A percentile compares a stretch with the other conserved stretches of the same genome.
These are phyloP conservation scores for Xestia sexstrigata DNA, from an alignment of 2,888 invertebrate genomes.

Conservation along the genomic window DNA sequence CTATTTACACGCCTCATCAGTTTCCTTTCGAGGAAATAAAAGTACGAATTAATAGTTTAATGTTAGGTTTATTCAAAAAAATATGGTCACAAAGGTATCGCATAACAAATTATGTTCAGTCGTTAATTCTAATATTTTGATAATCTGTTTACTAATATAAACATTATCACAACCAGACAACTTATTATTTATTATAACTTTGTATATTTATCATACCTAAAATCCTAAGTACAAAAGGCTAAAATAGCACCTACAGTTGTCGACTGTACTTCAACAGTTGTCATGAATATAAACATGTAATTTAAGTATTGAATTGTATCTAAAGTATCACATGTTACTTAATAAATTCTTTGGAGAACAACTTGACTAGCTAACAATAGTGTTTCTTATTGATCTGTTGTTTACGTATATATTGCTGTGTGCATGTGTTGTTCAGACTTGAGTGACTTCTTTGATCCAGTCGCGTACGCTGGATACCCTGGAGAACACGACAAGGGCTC, in stretches of 20 bases:
- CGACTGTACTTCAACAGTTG: conserved; percentile 23
- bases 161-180: conserved; percentile 52
- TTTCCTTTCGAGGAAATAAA: conserved; percentile 9
- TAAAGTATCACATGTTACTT: conserved; percentile 49
- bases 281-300: conserved; percentile 32
- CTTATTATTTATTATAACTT: conserved; percentile 38
- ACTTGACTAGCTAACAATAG: conserved; percentile 65
- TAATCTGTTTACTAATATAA: conserved; percentile 22
- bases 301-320: conserved; percentile 41
- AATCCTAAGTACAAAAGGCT: conserved; percentile 50
- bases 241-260: conserved; percentile 21
- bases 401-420: conserved; percentile 52
- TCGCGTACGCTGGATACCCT: conserved; percentile 78
- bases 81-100: conserved; percentile 38
- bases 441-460: conserved; percentile 83
- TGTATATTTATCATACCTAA: conserved; percentile 51
- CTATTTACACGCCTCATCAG: no score
- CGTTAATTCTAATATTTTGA: conserved; percentile 30
- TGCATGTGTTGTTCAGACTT: conserved; percentile 67
- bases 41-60: background rate
- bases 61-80: conserved; percentile 50
- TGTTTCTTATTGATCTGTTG: conserved; percentile 56
- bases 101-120: conserved; percentile 35
- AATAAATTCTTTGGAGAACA: conserved; percentile 60
- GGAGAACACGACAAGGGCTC: conserved; percentile 83